These are phyloP conservation scores for Sciurus niger DNA, from an alignment of 2,113 vertebrate genomes.

Conservation along the genomic window DNA sequence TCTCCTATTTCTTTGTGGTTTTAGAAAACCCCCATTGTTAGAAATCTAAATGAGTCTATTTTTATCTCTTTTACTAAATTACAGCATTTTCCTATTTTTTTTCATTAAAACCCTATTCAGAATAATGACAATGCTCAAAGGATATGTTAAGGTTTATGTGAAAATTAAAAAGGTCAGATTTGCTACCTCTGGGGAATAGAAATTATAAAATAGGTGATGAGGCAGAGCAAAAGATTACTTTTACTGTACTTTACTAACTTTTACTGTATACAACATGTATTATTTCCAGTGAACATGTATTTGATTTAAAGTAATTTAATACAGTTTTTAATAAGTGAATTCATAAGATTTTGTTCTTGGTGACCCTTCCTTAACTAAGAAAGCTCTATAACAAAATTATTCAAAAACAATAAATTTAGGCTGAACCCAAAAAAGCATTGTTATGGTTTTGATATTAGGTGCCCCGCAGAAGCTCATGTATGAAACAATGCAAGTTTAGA, in stretches of 20 bases:
- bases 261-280: not conserved
- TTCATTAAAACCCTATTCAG: slow-evolving; percentile 22
- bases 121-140: slow-evolving; percentile 27
- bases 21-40: not conserved
- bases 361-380: slow-evolving; percentile 12
- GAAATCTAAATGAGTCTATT: slow-evolving; percentile 5
- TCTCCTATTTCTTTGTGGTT: not conserved
- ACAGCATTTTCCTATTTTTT: not conserved
- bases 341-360: not conserved
- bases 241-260: not conserved
- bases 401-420: not conserved
- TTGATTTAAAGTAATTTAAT: slow-evolving; percentile 2
- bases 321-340: not conserved
- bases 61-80: slow-evolving; percentile 56
- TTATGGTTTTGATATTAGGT: no score
- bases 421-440: not conserved
- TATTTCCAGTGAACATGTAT: not conserved
- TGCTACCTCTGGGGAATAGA: not conserved
- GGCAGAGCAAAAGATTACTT: not conserved
- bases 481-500: no score
- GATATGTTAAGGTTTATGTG: slow-evolving; percentile 51
- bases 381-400: slow-evolving; percentile 37
- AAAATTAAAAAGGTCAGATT: slow-evolving; percentile 5
- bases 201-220: not conserved
- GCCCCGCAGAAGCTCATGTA: no score